Evolutionary conservation across 2,888 invertebrate genomes (phyloP).

Genomic region (Drosophila robusta): DNA sequence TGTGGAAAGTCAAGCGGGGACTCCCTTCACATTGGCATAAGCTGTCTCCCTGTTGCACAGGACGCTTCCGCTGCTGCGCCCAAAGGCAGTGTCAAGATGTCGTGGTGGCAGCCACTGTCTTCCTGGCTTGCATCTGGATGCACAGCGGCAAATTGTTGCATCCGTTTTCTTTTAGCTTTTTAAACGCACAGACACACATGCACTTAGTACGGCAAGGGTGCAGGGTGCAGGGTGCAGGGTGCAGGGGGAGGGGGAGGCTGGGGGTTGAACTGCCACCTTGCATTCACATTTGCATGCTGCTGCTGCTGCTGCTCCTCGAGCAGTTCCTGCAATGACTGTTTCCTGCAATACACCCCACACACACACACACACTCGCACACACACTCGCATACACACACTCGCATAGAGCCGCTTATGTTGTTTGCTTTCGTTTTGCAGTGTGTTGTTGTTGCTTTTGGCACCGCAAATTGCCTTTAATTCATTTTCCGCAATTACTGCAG

Average conservation of each 20-base stretch:
- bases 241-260: background rate
- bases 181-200: constrained; percentile 46
- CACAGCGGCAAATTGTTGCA: constrained; percentile 72
- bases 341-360: constrained; percentile 46
- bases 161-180: constrained; percentile 66
- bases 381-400: constrained; percentile 6
- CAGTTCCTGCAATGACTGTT: constrained; percentile 53
- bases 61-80: constrained; percentile 33
- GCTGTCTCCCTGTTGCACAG: constrained; percentile 37
- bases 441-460: constrained; percentile 48
- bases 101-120: constrained; percentile 28
- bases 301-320: constrained; percentile 24
- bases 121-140: constrained; percentile 53
- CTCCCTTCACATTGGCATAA: constrained; percentile 26
- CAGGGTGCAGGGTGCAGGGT: no score
- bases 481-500: constrained; percentile 72
- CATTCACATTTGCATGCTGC: constrained; percentile 51
- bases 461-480: constrained; percentile 74
- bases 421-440: constrained; percentile 61
- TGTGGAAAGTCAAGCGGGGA: constrained; percentile 40
- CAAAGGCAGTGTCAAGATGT: constrained; percentile 39
- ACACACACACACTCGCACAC: constrained; percentile 32
- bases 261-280: constrained; percentile 4
- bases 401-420: constrained; percentile 57
- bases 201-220: background rate